Evolutionary conservation across 2,113 vertebrate genomes (phyloP).

Genomic region (Ornithorhynchus anatinus): DNA sequence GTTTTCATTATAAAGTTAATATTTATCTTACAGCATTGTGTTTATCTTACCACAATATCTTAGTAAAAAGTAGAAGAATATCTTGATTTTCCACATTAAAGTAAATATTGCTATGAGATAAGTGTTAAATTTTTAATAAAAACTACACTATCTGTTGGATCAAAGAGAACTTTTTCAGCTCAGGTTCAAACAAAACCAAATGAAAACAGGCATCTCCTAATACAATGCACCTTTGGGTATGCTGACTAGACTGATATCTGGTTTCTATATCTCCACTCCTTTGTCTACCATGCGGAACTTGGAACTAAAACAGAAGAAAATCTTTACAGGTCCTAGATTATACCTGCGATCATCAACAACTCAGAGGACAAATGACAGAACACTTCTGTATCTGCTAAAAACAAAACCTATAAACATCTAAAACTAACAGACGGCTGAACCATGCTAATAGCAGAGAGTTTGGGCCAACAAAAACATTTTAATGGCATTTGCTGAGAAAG

Average conservation of each 20-base stretch:
- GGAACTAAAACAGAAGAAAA: too few relatives aligned
- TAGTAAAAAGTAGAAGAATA: constrained; percentile 55
- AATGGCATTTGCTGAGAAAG: too few relatives aligned
- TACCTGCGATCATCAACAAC: too few relatives aligned
- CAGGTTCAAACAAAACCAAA: constrained; percentile 45
- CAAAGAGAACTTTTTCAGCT: constrained; percentile 36
- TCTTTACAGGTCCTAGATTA: too few relatives aligned
- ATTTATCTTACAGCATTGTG: constrained; percentile 55
- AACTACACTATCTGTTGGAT: constrained; percentile 47
- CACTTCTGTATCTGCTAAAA: neutral
- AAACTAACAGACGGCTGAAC: too few relatives aligned
- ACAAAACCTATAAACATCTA: too few relatives aligned
- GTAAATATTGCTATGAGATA: constrained; percentile 60
- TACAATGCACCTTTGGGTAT: neutral
- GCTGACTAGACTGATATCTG: neutral
- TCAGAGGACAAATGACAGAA: neutral
- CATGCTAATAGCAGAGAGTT: too few relatives aligned
- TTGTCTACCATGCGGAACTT: too few relatives aligned
- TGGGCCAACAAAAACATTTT: too few relatives aligned
- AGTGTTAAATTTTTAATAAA: constrained; percentile 65
- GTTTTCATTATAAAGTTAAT: constrained; percentile 66
- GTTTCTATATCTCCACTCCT: too few relatives aligned
- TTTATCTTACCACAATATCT: constrained; percentile 62
- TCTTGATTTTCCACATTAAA: constrained; percentile 59
- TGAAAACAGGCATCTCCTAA: constrained; percentile 30